Evolutionary conservation across 2,888 invertebrate genomes (phyloP), one percentile per base, ranked within the genome.

Genomic region (Calliscelio sp.): DNA sequence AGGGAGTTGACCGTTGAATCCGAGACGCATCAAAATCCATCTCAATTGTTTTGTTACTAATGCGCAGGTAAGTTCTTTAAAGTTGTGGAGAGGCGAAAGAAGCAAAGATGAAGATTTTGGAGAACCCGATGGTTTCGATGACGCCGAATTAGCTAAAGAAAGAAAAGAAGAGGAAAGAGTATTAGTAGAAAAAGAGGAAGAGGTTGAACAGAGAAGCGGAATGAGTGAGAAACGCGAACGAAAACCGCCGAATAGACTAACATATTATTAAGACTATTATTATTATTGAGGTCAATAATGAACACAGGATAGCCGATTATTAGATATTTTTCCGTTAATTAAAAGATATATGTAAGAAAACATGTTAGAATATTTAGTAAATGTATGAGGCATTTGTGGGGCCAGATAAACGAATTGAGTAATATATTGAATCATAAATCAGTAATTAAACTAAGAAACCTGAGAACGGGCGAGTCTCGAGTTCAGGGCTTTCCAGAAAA

Each of bases 1-100:
- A 24, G 38, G 10, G 46, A 63, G 18, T 46, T 63, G 28, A 28
- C 63, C 5, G 3, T 46, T 10, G n/a, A 18, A 1, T 24, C 10
- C 5, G 55, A 46, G 25, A 18, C 11, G 7, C 41, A 57, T 57
- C 16, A 38, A 57, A 22, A 57, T 20, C 46, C 46, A 32, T 44
- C 44, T 57, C 35, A 35, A 14, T 35, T 35, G 5, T 32, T 32
- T 32, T 32, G 10, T 32, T 32, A 74, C 81, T n/a, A 81, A 66
- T 7, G 53, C 65, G 11, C 65, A 68, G 49, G 74, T 81, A 5
- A 49, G 28, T 51, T 61, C 59, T 11, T 32, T 82, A 16, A 82
- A 82, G 22, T 44, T 82, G 11, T 77, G 82, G 77, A 55, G 35
- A 71, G 66, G 65, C 11, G 68, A 68, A 35, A 18, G 28, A 10